Evolutionary conservation across 2,888 invertebrate genomes (phyloP), one percentile per base, ranked within the genome.

Genomic region (Halictus quadricinctus): DNA sequence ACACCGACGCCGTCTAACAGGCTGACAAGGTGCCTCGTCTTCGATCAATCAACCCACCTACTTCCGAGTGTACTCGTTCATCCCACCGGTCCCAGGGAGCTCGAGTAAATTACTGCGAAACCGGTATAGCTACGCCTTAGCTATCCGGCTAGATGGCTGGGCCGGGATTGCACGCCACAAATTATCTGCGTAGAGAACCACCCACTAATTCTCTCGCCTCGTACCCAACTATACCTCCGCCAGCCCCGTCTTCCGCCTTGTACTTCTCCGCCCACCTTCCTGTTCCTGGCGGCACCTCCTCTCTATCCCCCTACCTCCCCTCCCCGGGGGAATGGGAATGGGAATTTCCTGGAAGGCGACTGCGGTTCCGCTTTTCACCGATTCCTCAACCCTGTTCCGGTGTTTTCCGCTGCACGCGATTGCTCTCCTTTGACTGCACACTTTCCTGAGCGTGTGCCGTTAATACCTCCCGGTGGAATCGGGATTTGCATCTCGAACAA

Each of bases 121-220:
- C 80, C 76, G 85, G 77, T 84, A 83, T 81, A 88, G 88, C 75
- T 86, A 88, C 86, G 88, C 86, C 90, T 88, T 87, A 81, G 86
- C 89, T 87, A 90, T 90, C 85, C 79, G n/a, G 79, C 76, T 79
- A 81, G 89, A 82, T 86, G 76, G 85, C 81, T 82, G 72, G 76
- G 83, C 73, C 83, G 83, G 82, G 89, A 90, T 90, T 90, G 87
- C 90, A 87, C 77, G 87, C 88, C 89, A 88, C 90, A 90, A 90
- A 90, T 90, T 90, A 90, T 90, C 89, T 88, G 86, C 88, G 83
- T 88, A 86, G 82, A 85, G 86, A 87, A 82, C 84, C 82, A 89
- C 87, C 87, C 80, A 88, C 84, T 89, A 90, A 90, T 90, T 89
- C 87, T 86, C 86, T 88, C 85, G 78, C 87, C 79, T 88, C 79